phyloP scores from a whole-genome alignment of 2,888 invertebrate genomes.

The Netelia virgata region DNA sequence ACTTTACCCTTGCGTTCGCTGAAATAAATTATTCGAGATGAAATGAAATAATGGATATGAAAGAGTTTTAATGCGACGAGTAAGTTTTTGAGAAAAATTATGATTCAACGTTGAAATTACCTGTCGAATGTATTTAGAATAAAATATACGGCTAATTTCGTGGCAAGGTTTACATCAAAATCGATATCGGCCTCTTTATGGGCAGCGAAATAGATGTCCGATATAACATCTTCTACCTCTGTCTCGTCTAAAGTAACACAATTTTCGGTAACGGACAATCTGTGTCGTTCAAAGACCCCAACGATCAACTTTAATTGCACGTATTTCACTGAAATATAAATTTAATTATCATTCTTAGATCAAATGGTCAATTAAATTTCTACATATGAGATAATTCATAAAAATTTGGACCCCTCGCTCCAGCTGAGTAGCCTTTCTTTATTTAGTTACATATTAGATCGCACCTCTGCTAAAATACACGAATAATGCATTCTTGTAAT shows the following conservation, averaged over 20 bases:
- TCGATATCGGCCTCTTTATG: slow-evolving; percentile 88
- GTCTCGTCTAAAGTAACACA: slow-evolving; percentile 88
- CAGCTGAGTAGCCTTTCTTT: no score
- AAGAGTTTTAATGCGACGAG: neutral
- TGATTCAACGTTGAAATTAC: slow-evolving; percentile 83
- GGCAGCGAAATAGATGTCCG: slow-evolving; percentile 91
- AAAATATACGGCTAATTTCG: slow-evolving; percentile 89
- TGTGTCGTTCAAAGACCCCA: slow-evolving; percentile 90
- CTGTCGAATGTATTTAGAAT: slow-evolving; percentile 89
- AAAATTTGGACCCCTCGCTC: no score
- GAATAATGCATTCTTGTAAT: no score
- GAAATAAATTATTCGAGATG: slow-evolving; percentile 72
- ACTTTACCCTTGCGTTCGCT: slow-evolving; percentile 88
- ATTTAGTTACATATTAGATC: no score
- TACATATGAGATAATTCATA: no score
- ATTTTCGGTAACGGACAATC: slow-evolving; percentile 89
- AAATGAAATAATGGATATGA: slow-evolving; percentile 4
- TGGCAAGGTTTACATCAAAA: slow-evolving; percentile 88
- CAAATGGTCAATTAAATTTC: no score
- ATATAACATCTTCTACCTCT: slow-evolving; percentile 90
- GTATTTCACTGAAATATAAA: slow-evolving; percentile 84
- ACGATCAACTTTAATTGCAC: slow-evolving; percentile 87
- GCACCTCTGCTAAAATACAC: no score
- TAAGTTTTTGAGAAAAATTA: neutral
- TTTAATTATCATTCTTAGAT: neutral